Percentiles rank a stretch among this genome's conserved stretches.
These are phyloP conservation scores for Athene noctua DNA, from an alignment of 2,113 vertebrate genomes.

Conservation along the genomic window DNA sequence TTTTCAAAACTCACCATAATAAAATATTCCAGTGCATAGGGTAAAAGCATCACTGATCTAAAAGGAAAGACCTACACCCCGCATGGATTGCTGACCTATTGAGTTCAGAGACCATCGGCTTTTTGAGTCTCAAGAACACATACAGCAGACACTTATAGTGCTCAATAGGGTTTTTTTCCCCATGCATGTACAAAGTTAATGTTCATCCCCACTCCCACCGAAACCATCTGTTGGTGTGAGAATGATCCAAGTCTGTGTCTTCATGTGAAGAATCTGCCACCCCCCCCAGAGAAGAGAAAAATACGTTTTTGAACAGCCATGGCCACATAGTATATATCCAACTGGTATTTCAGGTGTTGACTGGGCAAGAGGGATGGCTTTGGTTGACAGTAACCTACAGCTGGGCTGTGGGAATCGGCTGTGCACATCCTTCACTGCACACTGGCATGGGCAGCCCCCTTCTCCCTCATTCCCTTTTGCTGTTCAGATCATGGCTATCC, in stretches of 20 bases:
- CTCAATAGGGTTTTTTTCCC: neutral
- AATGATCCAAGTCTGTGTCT: neutral
- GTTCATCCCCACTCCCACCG: neutral
- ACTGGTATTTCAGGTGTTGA: neutral
- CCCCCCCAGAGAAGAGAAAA: neutral
- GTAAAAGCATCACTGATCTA: neutral
- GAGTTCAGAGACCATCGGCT: constrained; percentile 1
- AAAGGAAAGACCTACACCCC: neutral
- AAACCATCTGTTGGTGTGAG: neutral
- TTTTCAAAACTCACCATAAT: neutral
- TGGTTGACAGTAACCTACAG: accelerated
- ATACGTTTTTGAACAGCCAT: neutral
- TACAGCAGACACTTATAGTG: neutral
- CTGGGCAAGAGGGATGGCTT: neutral
- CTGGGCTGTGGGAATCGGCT: accelerated
- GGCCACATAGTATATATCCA: neutral
- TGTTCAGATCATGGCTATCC: neutral
- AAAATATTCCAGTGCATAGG: neutral
- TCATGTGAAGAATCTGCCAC: neutral
- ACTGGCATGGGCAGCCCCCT: neutral
- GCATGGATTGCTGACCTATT: neutral
- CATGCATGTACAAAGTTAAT: neutral
- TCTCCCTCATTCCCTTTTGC: neutral
- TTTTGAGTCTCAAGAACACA: neutral
- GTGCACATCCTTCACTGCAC: too few species aligned